Evolutionary conservation across 2,888 invertebrate genomes (phyloP).

Genomic region (Leistus spinibarbis): DNA sequence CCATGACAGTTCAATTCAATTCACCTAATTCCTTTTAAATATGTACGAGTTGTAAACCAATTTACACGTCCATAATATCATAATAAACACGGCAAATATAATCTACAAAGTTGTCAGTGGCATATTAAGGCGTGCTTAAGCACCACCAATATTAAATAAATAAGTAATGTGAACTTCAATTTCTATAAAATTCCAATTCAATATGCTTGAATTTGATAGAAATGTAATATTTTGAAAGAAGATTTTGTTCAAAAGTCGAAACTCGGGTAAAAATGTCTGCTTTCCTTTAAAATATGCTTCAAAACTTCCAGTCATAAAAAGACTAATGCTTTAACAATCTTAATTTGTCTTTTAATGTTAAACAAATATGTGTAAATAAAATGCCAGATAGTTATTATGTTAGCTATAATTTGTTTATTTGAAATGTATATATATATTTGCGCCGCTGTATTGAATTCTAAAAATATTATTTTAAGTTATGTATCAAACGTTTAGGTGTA

Average conservation of each 20-base stretch:
- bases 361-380: not conserved
- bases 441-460: not conserved
- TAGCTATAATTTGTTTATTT: not conserved
- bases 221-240: not conserved
- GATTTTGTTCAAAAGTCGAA: not conserved
- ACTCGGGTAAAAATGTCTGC: not conserved
- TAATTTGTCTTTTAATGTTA: not conserved
- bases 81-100: too few relatives aligned
- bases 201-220: too few relatives aligned
- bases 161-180: too few relatives aligned
- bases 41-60: too few relatives aligned
- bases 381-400: not conserved
- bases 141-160: too few relatives aligned
- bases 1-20: too few relatives aligned
- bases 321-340: not conserved
- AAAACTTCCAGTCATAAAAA: not conserved
- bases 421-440: not conserved
- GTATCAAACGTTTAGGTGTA: not conserved
- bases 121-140: too few relatives aligned
- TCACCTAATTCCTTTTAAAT: too few relatives aligned
- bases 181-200: too few relatives aligned
- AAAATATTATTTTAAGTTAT: not conserved
- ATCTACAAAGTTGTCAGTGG: too few relatives aligned
- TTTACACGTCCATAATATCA: too few relatives aligned
- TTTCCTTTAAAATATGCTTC: not conserved